These are phyloP conservation scores for Nyctibius grandis DNA, from an alignment of 2,797 vertebrate species.

Conservation along the genomic window DNA sequence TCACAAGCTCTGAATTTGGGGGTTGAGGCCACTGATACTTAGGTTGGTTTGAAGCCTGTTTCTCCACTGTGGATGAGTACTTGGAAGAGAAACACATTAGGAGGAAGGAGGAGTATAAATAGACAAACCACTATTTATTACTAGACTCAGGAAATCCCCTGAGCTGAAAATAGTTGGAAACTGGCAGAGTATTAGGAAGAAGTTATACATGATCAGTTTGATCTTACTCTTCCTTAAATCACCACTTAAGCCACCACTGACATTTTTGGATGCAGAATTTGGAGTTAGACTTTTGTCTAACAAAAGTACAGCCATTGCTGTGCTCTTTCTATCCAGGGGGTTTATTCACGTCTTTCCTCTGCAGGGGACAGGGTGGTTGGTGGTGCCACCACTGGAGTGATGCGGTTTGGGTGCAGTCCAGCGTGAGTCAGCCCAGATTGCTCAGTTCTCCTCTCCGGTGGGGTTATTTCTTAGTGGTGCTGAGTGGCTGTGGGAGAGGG, in stretches of 20 bases:
- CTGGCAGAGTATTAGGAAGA: not conserved
- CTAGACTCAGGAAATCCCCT: not conserved
- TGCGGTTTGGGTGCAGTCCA: not conserved
- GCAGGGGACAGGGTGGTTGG: not conserved
- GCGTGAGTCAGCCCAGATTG: not conserved
- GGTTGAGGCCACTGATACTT: not conserved
- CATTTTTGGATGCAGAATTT: not conserved
- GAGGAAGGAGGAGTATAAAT: not conserved
- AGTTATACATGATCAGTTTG: not conserved
- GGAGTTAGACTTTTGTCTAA: not conserved
- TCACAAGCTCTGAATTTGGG: not conserved
- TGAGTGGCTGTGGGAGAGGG: not conserved
- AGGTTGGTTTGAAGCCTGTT: not conserved
- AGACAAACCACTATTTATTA: not conserved
- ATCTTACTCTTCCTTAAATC: not conserved
- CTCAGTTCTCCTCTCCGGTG: not conserved
- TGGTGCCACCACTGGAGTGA: not conserved
- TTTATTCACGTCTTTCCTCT: not conserved
- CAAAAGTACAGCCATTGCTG: not conserved
- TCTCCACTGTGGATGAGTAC: not conserved
- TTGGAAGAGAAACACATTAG: not conserved
- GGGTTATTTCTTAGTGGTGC: not conserved
- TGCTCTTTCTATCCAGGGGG: not conserved
- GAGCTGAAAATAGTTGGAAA: not conserved
- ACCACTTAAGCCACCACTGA: not conserved